phyloP scores from a whole-genome alignment of 2,113 vertebrate genomes.

The Coreoperca whiteheadi region DNA sequence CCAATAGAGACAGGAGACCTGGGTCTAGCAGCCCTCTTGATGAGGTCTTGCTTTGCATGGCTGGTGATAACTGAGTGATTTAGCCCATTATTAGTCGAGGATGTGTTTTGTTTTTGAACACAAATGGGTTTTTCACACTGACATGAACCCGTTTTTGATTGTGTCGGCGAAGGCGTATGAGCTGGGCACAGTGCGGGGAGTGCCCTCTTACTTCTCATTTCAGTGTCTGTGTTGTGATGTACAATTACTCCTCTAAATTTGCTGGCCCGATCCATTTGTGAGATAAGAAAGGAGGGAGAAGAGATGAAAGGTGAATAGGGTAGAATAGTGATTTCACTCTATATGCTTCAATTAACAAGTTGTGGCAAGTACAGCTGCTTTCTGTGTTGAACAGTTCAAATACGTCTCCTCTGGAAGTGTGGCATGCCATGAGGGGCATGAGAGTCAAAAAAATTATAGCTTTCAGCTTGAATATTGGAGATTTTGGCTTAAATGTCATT shows the following conservation, averaged over 20 bases:
- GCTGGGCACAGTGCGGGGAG: constrained; percentile 6
- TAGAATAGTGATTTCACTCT: constrained; percentile 79
- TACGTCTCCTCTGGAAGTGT: constrained; percentile 45
- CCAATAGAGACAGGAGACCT: constrained; percentile 74
- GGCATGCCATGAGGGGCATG: constrained; percentile 25
- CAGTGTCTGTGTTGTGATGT: constrained; percentile 79
- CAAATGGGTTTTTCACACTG: constrained; percentile 89
- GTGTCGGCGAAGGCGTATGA: constrained; percentile 53
- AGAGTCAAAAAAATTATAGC: constrained; percentile 13
- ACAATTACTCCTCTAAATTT: constrained; percentile 84
- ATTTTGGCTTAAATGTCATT: background rate
- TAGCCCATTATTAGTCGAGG: constrained; percentile 85
- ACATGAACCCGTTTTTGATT: constrained; percentile 80
- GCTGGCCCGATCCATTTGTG: constrained; percentile 79
- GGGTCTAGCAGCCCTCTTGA: constrained; percentile 81
- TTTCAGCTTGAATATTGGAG: constrained; percentile 7
- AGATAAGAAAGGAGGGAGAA: constrained; percentile 70
- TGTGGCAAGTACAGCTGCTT: constrained; percentile 67
- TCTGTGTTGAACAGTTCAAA: constrained; percentile 48
- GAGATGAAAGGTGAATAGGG: constrained; percentile 77
- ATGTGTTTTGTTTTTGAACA: constrained; percentile 91
- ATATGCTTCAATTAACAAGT: constrained; percentile 85
- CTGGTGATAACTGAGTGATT: constrained; percentile 86
- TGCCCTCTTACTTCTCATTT: constrained; percentile 86
- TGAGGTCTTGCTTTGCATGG: constrained; percentile 91